These are phyloP conservation scores for Oryzias woworae DNA, from an alignment of 2,113 vertebrate genomes.

Conservation along the genomic window DNA sequence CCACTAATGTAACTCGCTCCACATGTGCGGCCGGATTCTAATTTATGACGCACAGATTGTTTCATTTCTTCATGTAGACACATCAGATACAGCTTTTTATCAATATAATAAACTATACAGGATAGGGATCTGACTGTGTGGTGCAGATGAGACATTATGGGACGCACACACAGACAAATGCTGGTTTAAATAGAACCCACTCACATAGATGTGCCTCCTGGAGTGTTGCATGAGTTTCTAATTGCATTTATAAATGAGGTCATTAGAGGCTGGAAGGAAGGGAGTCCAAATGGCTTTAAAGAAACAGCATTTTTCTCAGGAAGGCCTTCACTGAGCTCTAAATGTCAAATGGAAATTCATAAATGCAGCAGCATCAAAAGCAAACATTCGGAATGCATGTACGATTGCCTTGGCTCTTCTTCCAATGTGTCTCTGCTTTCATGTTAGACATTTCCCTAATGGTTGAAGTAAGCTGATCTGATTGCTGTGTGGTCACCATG, in stretches of 20 bases:
- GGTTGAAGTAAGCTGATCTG: no score
- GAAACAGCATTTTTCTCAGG: no score
- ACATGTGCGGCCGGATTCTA: constrained; percentile 8
- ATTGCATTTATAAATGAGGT: constrained; percentile 40
- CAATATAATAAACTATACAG: constrained; percentile 43
- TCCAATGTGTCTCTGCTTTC: no score
- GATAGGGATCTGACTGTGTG: constrained; percentile 37
- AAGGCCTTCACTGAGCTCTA: no score
- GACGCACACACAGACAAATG: constrained; percentile 16
- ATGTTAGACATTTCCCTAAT: no score
- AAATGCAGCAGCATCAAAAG: no score
- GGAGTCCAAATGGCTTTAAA: neutral
- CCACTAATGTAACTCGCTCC: neutral
- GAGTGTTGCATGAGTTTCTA: constrained; percentile 15
- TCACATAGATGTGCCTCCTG: constrained; percentile 17
- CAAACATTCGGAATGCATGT: no score
- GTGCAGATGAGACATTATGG: constrained; percentile 28
- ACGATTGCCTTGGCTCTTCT: no score
- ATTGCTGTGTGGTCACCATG: no score
- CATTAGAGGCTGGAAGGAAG: constrained; percentile 25
- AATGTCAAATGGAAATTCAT: no score
- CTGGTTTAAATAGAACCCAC: constrained; percentile 14
- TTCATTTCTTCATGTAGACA: neutral
- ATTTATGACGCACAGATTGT: neutral
- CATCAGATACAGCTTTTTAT: constrained; percentile 15